Percentiles rank a stretch among this genome's conserved stretches.
phyloP scores from a whole-genome alignment of 2,888 invertebrate species.

The Tribolium freemani region DNA sequence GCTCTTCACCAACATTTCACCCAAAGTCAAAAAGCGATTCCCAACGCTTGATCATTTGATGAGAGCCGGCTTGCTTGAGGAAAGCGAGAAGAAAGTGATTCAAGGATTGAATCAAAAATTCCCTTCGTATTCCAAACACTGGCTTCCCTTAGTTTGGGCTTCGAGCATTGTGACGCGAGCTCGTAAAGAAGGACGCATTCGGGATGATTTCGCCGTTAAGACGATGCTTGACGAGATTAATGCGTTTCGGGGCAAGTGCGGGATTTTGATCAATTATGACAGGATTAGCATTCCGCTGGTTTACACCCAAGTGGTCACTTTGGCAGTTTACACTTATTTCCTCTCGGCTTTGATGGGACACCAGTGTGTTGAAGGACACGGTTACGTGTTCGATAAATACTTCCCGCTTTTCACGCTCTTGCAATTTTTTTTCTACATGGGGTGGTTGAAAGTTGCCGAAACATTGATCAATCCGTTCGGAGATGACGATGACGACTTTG shows the following conservation, averaged over 20 bases:
- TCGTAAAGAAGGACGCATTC: constrained; percentile 90
- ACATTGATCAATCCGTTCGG: constrained; percentile 93
- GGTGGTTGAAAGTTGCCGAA: constrained; percentile 94
- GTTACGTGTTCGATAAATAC: constrained; percentile 84
- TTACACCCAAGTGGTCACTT: constrained; percentile 90
- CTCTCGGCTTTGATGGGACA: constrained; percentile 89
- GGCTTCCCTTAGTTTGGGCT: constrained; percentile 94
- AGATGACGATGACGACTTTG: constrained; percentile 93
- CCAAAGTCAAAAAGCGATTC: constrained; percentile 91
- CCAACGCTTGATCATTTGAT: constrained; percentile 87
- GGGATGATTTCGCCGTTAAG: constrained; percentile 93
- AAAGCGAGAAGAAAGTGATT: constrained; percentile 85
- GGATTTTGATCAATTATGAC: constrained; percentile 82
- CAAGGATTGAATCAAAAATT: constrained; percentile 84
- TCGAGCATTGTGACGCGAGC: constrained; percentile 90
- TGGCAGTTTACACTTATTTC: constrained; percentile 96
- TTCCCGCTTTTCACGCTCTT: constrained; percentile 92
- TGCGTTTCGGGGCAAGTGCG: constrained; percentile 85
- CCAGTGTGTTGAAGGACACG: constrained; percentile 82
- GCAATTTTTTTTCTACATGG: constrained; percentile 91
- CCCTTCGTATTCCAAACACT: constrained; percentile 89
- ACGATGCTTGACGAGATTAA: constrained; percentile 91
- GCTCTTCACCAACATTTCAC: constrained; percentile 89
- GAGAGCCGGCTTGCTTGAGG: constrained; percentile 85
- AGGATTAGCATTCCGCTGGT: constrained; percentile 86